A percentile compares a stretch with the other conserved stretches of the same genome.
These are phyloP conservation scores for Montipora capricornis DNA, from an alignment of 64 coral and sea anemone genomes.

Conservation along the genomic window DNA sequence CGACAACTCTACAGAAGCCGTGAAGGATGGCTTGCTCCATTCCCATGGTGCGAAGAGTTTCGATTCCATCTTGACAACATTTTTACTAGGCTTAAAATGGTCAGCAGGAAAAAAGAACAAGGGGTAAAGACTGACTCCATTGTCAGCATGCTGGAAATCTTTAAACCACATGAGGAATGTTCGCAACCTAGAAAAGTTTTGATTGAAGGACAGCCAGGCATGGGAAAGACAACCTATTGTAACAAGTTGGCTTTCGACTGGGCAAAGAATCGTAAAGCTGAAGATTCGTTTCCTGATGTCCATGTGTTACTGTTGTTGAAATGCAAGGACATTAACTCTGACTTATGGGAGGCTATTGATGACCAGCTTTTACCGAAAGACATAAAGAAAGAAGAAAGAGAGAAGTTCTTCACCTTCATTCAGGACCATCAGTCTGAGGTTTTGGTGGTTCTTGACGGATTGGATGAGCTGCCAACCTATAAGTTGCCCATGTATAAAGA, in stretches of 20 bases:
- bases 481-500: not conserved
- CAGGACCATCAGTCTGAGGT: not conserved
- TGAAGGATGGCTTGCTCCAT: not conserved
- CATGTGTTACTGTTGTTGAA: not conserved
- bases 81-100: not conserved
- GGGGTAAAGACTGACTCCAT: not conserved
- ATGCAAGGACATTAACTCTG: not conserved
- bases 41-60: slow-evolving; percentile 3
- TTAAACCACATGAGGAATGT: not conserved
- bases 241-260: slow-evolving; percentile 1
- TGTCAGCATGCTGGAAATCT: not conserved
- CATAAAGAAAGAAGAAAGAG: not conserved
- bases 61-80: slow-evolving; percentile 5
- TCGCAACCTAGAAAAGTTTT: not conserved
- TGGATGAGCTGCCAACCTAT: not conserved
- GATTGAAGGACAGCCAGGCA: not conserved
- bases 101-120: slow-evolving; percentile 1
- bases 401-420: not conserved
- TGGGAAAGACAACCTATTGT: slow-evolving; percentile 12
- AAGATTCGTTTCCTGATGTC: not conserved
- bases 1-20: not conserved
- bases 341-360: not conserved
- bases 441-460: not conserved
- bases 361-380: not conserved
- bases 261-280: not conserved